A percentile compares a stretch with the other conserved stretches of the same genome.
phyloP scores from a whole-genome alignment of 2,888 invertebrate species.

The Tolmerus cingulatus region DNA sequence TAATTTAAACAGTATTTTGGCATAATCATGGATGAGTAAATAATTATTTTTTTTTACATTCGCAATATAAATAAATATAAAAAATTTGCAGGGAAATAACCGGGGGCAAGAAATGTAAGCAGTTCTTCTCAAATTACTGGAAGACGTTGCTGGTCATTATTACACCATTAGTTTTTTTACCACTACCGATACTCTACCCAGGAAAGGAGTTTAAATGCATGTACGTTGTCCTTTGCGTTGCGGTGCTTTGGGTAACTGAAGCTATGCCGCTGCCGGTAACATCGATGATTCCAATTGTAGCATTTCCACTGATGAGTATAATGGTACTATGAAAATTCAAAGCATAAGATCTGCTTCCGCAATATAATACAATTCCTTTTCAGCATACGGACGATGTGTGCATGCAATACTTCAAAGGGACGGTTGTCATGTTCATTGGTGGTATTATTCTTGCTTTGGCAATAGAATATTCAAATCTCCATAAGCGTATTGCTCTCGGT shows the following conservation, averaged over 20 bases:
- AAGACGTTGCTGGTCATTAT: constrained; percentile 74
- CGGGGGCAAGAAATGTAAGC: not conserved
- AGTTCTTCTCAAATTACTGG: constrained; percentile 76
- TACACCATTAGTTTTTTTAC: constrained; percentile 74
- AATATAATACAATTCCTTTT: not conserved
- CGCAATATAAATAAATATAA: not conserved
- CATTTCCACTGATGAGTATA: constrained; percentile 85
- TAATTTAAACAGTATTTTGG: not conserved
- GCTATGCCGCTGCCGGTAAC: constrained; percentile 83
- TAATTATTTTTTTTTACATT: not conserved
- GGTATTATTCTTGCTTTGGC: constrained; percentile 91
- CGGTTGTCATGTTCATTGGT: constrained; percentile 87
- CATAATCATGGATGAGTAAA: not conserved
- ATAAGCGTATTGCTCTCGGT: constrained; percentile 84
- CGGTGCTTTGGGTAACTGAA: constrained; percentile 84
- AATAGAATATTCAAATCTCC: constrained; percentile 88
- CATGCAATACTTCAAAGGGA: constrained; percentile 79
- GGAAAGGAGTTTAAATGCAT: constrained; percentile 72
- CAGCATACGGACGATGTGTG: constrained; percentile 69
- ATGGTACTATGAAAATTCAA: constrained; percentile 62
- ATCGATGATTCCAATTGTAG: constrained; percentile 81
- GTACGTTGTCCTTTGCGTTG: constrained; percentile 83
- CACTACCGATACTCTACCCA: constrained; percentile 71
- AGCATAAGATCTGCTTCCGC: not conserved
- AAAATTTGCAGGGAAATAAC: not conserved